Percentiles rank a stretch among this genome's conserved stretches.
phyloP scores from a whole-genome alignment of 92 coral and sea anemone genomes.

The Parazoanthus atlanticus region DNA sequence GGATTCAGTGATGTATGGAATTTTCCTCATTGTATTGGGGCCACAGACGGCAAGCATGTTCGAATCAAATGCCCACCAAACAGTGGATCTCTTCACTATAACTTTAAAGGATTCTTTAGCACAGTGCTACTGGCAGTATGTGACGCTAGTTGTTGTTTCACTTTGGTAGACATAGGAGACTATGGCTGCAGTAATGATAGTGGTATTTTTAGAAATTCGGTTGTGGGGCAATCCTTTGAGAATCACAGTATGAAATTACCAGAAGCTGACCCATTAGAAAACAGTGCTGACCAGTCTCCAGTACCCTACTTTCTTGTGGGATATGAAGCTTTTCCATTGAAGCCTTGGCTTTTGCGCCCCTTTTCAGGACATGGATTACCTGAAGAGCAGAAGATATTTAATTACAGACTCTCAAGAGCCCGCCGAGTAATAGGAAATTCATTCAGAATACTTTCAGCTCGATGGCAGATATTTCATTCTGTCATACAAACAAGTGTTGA shows the following conservation, averaged over 20 bases:
- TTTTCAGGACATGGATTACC: too few relatives aligned
- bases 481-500: slow-evolving; percentile 31
- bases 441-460: too few relatives aligned
- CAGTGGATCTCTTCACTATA: slow-evolving; percentile 43
- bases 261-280: neutral
- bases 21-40: slow-evolving; percentile 47
- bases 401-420: too few relatives aligned
- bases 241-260: neutral
- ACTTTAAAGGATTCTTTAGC: slow-evolving; percentile 43
- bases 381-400: too few relatives aligned
- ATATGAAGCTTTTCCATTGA: slow-evolving; percentile 20
- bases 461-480: too few relatives aligned
- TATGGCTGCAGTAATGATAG: slow-evolving; percentile 19
- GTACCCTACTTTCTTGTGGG: slow-evolving; percentile 23
- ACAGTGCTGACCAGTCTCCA: neutral
- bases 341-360: too few relatives aligned
- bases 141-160: slow-evolving; percentile 28
- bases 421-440: too few relatives aligned
- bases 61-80: slow-evolving; percentile 32
- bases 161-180: slow-evolving; percentile 3
- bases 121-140: slow-evolving; percentile 42
- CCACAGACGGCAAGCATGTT: slow-evolving; percentile 54
- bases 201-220: slow-evolving; percentile 13
- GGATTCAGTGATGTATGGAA: slow-evolving; percentile 45
- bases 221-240: neutral